Evolutionary conservation across 2,113 vertebrate species (phyloP).

Genomic region (Morphnarchus princeps): DNA sequence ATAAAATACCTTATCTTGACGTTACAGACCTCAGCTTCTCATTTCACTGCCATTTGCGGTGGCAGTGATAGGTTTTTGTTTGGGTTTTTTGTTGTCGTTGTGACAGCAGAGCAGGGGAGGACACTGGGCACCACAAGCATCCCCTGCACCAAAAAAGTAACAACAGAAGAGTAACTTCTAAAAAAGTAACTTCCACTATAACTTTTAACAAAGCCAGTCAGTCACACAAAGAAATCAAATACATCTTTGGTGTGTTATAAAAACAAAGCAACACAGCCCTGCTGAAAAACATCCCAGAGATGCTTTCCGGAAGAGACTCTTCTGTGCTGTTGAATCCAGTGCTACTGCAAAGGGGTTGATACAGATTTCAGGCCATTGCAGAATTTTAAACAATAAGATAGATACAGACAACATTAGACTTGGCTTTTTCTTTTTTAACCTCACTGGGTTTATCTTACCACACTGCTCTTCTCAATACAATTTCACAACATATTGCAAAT

Average conservation of each 20-base stretch:
- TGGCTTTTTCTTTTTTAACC: neutral
- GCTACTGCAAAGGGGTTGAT: neutral
- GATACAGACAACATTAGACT: neutral
- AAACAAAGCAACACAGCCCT: neutral
- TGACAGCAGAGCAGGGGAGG: neutral
- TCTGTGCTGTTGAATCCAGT: neutral
- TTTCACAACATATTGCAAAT: neutral
- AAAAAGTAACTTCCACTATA: neutral
- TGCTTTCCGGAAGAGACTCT: neutral
- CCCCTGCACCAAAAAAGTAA: neutral
- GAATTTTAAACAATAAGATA: neutral
- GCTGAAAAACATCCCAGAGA: neutral
- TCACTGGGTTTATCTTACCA: neutral
- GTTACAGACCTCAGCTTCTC: neutral
- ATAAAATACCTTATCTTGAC: neutral
- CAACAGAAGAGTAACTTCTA: neutral
- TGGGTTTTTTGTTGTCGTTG: neutral
- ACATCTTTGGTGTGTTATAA: neutral
- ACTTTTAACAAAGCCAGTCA: neutral
- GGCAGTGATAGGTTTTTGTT: neutral
- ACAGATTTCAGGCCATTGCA: neutral
- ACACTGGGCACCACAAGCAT: rapidly evolving
- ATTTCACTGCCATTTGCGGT: neutral
- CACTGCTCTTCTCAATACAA: neutral
- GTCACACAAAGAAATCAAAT: neutral